Conservation (phyloP, 2,113 vertebrate species). For the Ariopsis seemanni region DNA sequence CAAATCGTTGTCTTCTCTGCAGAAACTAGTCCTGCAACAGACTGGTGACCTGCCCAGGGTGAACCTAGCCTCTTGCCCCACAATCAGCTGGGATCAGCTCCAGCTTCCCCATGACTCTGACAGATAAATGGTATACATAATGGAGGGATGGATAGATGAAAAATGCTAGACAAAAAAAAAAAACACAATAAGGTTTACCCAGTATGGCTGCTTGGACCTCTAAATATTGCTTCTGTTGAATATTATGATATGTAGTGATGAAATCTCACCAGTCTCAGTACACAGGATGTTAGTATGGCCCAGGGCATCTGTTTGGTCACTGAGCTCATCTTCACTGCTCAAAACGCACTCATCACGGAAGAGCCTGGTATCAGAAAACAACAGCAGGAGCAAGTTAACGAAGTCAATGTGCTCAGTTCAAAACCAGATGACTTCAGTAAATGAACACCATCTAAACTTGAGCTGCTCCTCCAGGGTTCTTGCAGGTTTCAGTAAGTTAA, state of each 20-base stretch:
- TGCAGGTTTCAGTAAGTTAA: too few species aligned
- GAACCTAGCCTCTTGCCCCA: too few species aligned
- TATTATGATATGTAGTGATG: neutral
- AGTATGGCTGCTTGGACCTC: neutral
- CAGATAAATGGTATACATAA: too few species aligned
- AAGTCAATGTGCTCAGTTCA: neutral
- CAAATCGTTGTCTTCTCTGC: too few species aligned
- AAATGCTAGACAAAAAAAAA: too few species aligned
- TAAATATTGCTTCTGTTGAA: neutral
- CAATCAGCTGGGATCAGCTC: too few species aligned
- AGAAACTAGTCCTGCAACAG: too few species aligned
- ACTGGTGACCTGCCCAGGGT: too few species aligned
- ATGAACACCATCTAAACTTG: neutral
- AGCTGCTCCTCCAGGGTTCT: too few species aligned
- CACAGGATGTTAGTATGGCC: slow-evolving; percentile 60
- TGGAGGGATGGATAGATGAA: too few species aligned
- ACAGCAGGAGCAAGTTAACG: neutral
- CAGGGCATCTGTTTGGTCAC: slow-evolving; percentile 54
- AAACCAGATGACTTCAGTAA: neutral
- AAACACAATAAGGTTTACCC: too few species aligned
- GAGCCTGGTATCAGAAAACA: slow-evolving; percentile 32
- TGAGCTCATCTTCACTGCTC: slow-evolving; percentile 65
- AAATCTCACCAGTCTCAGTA: slow-evolving; percentile 71
- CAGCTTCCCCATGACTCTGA: too few species aligned
- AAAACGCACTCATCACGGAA: slow-evolving; percentile 44